Base-by-base conservation (phyloP, 2,888 invertebrate species). In the Cantharis rustica region DNA sequence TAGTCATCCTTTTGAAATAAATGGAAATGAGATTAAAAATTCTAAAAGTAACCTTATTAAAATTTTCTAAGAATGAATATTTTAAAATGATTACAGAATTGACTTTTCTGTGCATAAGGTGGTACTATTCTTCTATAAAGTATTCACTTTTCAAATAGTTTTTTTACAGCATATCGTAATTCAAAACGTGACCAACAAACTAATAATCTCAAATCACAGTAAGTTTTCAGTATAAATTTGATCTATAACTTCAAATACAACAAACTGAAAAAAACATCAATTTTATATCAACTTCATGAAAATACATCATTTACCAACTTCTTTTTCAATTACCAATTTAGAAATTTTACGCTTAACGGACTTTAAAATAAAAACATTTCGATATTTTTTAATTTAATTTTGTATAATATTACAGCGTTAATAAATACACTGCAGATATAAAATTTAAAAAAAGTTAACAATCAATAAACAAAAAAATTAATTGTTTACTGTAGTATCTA, bases 121-220 rank as follows among this genome's bases (percentile, higher is more conserved):
- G 11, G 64, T 20, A 17, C 71, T 74, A 68, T 71, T 75, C 75
- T 78, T 73, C 80, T 80, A 79, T 68, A 77, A 80, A 80, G 81
- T 71, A 79, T 79, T 78, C 76, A 79, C 79, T 80, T 81, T 76
- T 71, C 77, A 77, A 79, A 80, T 77, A 76, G 78, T 75, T 73
- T 75, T 73, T 76, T 74, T 47, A 73, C 70, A 72, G 75, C 73
- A 75, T 78, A 78, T 75, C 76, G 79, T 80, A 81, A 81, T 81
- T 80, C 81, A 80, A 79, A 80, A 81, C 81, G 81, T 81, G 81
- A 81, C 81, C 80, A 80, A 81, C 80, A 81, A 80, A 73, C 79
- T 80, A 80, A 81, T 81, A 76, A 77, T 78, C 70, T 77, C 77
- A 76, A 78, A 79, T 79, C 77, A 69, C 80, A 78, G 72, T 72